Evolutionary conservation across 2,113 vertebrate species (phyloP), one percentile per base, ranked within the genome.

Genomic region (Nymphicus hollandicus): DNA sequence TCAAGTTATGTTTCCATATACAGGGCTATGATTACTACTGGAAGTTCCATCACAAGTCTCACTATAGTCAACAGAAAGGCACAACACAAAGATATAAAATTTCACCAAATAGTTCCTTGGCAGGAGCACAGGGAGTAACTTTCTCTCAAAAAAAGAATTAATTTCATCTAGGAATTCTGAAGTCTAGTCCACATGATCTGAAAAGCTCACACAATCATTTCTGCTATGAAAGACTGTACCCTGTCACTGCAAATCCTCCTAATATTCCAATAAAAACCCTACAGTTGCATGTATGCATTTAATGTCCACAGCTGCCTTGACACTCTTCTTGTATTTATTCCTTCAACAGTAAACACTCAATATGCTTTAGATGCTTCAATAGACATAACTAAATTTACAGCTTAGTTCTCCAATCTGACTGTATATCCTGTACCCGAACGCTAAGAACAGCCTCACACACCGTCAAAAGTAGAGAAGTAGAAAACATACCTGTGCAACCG

Each of bases 401-500:
- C 47, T 60, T 43, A 69, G 12, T 27, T 74, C 41, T 65, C 50
- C 29, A 66, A 37, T 41, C 19, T 17, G 24, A 31, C n/a, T 11
- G 19, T 6, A 4, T 8, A 23, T 25, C 24, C 65, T 39, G 33
- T 6, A 22, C 3, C 47, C 3, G 23, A 55, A 69, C 2, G 5
- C 74, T 31, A 31, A 39, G 20, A 76, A 39, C 65, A 72, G 76
- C 33, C 65, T 31, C 9, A 20, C 5, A 14, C 4, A 7, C 0
- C 29, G 37, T 46, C 39, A 44, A 71, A 87, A 89, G 66, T 1
- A 60, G 41, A 47, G 17, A 33, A 49, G 43, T 31, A 39, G 77
- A 77, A 80, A 43, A 55, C 39, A 33, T 89, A 98, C 98, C 97
- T 96, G 96, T 41, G 70, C 68, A 78, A 97, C 41, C n/a, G 49